Conservation (phyloP, 2,888 invertebrate species). For the Drosophila basisetae region DNA sequence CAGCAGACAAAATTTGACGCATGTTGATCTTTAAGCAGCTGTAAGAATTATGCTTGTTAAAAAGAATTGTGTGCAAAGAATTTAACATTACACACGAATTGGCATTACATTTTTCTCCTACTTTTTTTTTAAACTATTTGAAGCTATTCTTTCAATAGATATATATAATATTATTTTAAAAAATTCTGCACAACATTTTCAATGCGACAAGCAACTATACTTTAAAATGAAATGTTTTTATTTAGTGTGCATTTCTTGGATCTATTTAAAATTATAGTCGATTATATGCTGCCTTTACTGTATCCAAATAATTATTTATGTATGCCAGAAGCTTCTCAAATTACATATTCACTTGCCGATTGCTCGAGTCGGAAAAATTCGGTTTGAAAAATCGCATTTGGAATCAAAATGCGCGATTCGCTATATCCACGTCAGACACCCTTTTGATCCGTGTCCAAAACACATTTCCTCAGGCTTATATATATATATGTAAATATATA, state of each 20-base stretch:
- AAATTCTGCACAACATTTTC: neutral
- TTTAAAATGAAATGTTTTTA: neutral
- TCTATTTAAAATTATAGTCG: neutral
- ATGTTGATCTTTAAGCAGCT: constrained; percentile 48
- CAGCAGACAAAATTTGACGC: constrained; percentile 30
- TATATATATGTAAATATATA: neutral
- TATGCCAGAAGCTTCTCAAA: constrained; percentile 36
- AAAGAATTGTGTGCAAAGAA: neutral
- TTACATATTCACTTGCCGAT: constrained; percentile 45
- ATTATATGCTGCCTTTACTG: neutral
- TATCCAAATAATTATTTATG: neutral
- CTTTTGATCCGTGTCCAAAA: constrained; percentile 45
- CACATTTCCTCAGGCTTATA: constrained; percentile 1
- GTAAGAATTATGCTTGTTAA: constrained; percentile 37
- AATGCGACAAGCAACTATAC: neutral
- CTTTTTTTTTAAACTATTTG: no score
- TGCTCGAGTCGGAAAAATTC: constrained; percentile 2
- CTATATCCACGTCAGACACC: neutral
- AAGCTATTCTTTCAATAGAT: neutral
- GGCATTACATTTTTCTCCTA: neutral
- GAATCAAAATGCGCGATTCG: constrained; percentile 34
- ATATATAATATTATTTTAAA: neutral
- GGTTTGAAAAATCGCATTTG: constrained; percentile 31
- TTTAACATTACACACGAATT: neutral
- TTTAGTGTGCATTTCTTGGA: neutral